Conservation (phyloP, 2,113 vertebrate species). For the Ondatra zibethicus region DNA sequence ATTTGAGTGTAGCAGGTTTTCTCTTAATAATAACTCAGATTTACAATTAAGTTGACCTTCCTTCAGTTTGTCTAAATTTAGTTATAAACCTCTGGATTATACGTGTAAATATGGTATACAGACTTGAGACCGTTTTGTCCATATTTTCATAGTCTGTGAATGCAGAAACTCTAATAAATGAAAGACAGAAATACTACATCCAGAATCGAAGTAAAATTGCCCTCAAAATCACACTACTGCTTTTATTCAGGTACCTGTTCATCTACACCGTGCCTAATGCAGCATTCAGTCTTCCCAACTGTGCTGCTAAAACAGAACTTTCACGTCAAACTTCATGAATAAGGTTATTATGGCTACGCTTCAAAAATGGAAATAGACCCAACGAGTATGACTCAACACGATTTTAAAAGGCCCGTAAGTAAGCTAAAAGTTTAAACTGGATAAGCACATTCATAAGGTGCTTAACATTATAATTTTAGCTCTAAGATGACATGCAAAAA, state of each 20-base stretch:
- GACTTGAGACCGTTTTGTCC: background rate
- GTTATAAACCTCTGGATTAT: slow-evolving; percentile 12
- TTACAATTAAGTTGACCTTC: background rate
- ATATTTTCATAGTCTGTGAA: slow-evolving; percentile 7
- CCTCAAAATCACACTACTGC: background rate
- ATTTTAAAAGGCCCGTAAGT: background rate
- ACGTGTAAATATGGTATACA: background rate
- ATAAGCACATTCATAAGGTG: background rate
- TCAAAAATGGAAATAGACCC: background rate
- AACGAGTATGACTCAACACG: rapidly evolving
- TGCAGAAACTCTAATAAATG: background rate
- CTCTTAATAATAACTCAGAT: background rate
- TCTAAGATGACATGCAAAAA: background rate
- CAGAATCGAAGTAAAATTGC: slow-evolving; percentile 37
- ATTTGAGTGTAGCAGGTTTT: background rate
- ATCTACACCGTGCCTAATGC: background rate
- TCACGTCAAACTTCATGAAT: background rate
- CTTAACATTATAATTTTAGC: background rate
- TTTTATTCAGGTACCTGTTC: background rate
- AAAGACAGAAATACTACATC: background rate
- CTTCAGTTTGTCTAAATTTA: background rate
- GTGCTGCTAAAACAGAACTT: background rate
- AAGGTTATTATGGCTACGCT: background rate
- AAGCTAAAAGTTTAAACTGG: background rate
- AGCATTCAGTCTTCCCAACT: background rate